A percentile compares a stretch with the other conserved stretches of the same genome.
phyloP scores from a whole-genome alignment of 1,140 invertebrate genomes.

The Diuraphis noxia region DNA sequence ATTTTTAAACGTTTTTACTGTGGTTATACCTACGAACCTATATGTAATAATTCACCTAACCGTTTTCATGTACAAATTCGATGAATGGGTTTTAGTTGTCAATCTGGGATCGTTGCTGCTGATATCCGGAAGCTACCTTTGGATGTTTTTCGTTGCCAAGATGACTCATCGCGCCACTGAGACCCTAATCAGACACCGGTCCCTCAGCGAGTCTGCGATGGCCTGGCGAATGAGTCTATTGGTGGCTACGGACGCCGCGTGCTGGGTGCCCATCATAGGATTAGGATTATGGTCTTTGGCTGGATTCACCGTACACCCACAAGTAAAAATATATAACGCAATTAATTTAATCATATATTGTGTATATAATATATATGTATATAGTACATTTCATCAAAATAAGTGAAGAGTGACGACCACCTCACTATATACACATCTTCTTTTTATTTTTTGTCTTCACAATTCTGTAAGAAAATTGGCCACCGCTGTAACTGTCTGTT shows the following conservation, averaged over 20 bases:
- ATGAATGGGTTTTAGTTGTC: slow-evolving; percentile 58
- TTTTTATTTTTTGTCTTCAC: background rate
- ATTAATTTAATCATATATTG: background rate
- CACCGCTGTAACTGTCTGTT: too few relatives aligned
- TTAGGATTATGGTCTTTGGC: slow-evolving; percentile 63
- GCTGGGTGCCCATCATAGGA: slow-evolving; percentile 66
- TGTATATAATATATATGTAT: too few relatives aligned
- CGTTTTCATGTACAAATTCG: background rate
- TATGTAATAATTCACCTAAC: background rate
- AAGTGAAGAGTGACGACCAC: background rate
- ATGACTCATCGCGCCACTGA: slow-evolving; percentile 62
- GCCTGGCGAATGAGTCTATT: slow-evolving; percentile 65
- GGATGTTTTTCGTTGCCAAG: slow-evolving; percentile 65
- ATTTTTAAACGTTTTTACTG: background rate
- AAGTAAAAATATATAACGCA: slow-evolving; percentile 59
- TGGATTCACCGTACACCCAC: slow-evolving; percentile 61
- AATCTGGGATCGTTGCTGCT: slow-evolving; percentile 63
- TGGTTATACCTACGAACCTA: background rate
- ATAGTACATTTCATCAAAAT: background rate
- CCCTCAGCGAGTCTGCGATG: slow-evolving; percentile 63
- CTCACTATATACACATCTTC: background rate
- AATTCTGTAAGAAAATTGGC: background rate
- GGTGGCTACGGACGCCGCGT: slow-evolving; percentile 66
- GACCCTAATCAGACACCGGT: slow-evolving; percentile 56
- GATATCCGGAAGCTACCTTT: slow-evolving; percentile 65